These are phyloP conservation scores for Brienomyrus brachyistius DNA, from an alignment of 2,113 vertebrate species.

Conservation along the genomic window DNA sequence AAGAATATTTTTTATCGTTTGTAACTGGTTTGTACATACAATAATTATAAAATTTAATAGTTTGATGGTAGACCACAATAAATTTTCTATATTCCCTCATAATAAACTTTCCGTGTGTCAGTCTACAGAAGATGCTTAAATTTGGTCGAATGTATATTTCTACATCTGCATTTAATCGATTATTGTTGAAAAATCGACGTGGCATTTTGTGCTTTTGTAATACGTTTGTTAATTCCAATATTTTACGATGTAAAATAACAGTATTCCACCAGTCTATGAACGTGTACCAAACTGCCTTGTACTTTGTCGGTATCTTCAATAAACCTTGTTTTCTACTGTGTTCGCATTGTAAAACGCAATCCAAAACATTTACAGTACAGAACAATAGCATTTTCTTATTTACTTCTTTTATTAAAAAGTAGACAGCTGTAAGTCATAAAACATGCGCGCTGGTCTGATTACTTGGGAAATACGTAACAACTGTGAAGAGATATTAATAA, in stretches of 20 bases:
- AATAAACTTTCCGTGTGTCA: conserved; percentile 36
- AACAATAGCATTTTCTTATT: neutral
- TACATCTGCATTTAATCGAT: conserved; percentile 48
- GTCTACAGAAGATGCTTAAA: conserved; percentile 33
- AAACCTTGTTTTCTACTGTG: conserved; percentile 47
- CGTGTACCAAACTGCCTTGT: conserved; percentile 61
- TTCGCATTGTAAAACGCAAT: conserved; percentile 41
- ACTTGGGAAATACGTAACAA: conserved; percentile 7
- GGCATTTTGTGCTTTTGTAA: conserved; percentile 54
- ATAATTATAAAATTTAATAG: conserved; percentile 34
- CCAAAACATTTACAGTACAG: neutral
- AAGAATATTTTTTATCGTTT: conserved; percentile 50
- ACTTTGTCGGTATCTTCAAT: conserved; percentile 61
- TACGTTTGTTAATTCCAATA: conserved; percentile 31
- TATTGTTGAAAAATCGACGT: conserved; percentile 53
- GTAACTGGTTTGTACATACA: conserved; percentile 65
- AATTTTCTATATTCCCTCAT: conserved; percentile 18
- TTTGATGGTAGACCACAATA: conserved; percentile 41
- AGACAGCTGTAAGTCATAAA: neutral
- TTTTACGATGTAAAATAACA: conserved; percentile 39
- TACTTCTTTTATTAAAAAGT: neutral
- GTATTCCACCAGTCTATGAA: conserved; percentile 47
- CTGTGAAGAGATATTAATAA: conserved; percentile 19
- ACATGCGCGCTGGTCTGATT: neutral
- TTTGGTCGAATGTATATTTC: conserved; percentile 52